phyloP scores from a whole-genome alignment of 2,888 invertebrate genomes.

The Napeogenes sylphis region DNA sequence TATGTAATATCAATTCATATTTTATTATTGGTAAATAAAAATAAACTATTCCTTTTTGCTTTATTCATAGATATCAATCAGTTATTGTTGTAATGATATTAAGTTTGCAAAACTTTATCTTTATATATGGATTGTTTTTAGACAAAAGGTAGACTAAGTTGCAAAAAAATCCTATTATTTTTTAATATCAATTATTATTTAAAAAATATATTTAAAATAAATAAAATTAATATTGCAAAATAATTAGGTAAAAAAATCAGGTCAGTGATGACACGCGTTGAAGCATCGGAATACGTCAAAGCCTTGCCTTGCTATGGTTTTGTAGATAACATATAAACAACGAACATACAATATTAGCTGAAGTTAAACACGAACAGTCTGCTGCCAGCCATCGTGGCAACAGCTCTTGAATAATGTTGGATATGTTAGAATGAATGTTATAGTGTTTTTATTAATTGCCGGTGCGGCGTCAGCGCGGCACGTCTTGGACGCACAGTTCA shows the following conservation, averaged over 20 bases:
- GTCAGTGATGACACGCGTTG: neutral
- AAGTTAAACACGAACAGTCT: constrained; percentile 11
- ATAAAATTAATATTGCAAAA: no score
- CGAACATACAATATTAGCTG: constrained; percentile 7
- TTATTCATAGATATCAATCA: no score
- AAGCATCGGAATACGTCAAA: neutral
- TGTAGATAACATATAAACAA: constrained; percentile 1
- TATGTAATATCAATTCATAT: no score
- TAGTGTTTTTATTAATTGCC: constrained; percentile 14
- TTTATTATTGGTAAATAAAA: no score
- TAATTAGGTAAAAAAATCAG: neutral
- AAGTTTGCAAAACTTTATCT: no score
- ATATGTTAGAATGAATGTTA: constrained; percentile 16
- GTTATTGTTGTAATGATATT: no score
- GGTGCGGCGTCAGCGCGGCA: constrained; percentile 16
- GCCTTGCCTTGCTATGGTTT: neutral
- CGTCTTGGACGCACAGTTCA: constrained; percentile 8
- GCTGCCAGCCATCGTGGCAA: neutral
- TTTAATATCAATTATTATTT: no score
- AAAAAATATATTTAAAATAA: no score
- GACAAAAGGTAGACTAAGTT: no score
- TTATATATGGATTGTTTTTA: no score
- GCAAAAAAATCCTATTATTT: no score
- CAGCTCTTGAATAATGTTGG: constrained; percentile 1
- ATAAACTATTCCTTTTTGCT: no score